Percentiles rank a stretch among this genome's conserved stretches.
phyloP scores from a whole-genome alignment of 2,797 vertebrate genomes.

The Sebastes iracundus region DNA sequence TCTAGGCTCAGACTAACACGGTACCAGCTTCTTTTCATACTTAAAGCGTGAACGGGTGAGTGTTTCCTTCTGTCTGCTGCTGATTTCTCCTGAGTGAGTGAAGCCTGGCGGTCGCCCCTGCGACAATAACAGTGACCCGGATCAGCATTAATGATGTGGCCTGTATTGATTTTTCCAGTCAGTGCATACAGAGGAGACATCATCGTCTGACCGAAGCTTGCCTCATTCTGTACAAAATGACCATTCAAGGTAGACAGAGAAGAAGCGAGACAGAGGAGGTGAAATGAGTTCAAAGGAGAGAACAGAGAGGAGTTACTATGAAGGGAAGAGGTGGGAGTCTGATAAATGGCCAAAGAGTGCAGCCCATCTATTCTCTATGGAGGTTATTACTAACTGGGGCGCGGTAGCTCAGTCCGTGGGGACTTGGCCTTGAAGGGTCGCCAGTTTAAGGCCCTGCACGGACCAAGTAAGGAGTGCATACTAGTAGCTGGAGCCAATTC shows the following conservation, averaged over 20 bases:
- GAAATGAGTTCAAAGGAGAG: background rate
- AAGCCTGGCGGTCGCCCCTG: background rate
- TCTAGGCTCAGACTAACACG: background rate
- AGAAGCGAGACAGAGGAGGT: background rate
- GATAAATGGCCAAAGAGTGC: slow-evolving; percentile 16
- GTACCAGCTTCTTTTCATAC: background rate
- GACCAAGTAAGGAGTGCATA: background rate
- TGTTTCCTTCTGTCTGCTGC: slow-evolving; percentile 15
- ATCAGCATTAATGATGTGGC: slow-evolving; percentile 60
- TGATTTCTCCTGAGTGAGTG: slow-evolving; percentile 37
- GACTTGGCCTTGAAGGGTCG: background rate
- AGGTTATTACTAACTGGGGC: background rate
- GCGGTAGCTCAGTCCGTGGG: background rate
- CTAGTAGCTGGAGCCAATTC: background rate
- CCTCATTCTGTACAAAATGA: background rate
- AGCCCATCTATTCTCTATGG: background rate
- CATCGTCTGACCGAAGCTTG: slow-evolving; percentile 8
- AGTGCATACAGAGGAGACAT: slow-evolving; percentile 27
- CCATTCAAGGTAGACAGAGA: background rate
- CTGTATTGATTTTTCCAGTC: slow-evolving; percentile 61
- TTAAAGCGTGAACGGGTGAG: background rate
- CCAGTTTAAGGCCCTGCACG: no score
- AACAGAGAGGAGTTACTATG: background rate
- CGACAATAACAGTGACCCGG: slow-evolving; percentile 32
- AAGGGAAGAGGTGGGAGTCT: slow-evolving; percentile 10